phyloP scores from a whole-genome alignment of 2,797 vertebrate species.

The Lemur catta region DNA sequence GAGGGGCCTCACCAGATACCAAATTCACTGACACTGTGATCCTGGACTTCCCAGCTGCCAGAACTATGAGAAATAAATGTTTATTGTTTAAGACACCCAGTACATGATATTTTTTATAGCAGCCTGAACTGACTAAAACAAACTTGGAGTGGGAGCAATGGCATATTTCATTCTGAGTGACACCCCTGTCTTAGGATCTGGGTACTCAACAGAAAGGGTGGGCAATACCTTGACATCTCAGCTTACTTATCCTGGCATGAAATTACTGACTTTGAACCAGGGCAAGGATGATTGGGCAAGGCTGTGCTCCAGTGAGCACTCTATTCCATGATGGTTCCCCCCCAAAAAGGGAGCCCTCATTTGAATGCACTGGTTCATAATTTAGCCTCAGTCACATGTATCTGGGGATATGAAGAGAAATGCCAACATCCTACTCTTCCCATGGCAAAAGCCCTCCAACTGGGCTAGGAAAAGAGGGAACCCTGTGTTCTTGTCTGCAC shows the following conservation, averaged over 20 bases:
- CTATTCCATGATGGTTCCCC: not conserved
- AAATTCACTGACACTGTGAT: not conserved
- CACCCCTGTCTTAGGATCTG: not conserved
- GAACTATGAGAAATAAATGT: not conserved
- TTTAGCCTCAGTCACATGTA: not conserved
- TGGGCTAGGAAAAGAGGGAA: not conserved
- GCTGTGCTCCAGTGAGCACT: not conserved
- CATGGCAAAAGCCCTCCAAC: not conserved
- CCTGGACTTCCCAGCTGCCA: not conserved
- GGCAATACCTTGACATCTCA: not conserved
- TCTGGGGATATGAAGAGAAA: not conserved
- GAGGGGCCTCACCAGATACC: not conserved
- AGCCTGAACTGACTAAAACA: not conserved
- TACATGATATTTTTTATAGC: not conserved
- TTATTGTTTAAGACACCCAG: not conserved
- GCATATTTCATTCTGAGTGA: not conserved
- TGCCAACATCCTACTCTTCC: not conserved
- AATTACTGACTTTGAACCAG: no score
- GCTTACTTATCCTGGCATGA: not conserved
- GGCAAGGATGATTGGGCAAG: not conserved
- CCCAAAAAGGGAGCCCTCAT: not conserved
- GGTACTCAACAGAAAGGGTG: not conserved
- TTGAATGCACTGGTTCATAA: not conserved
- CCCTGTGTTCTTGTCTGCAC: not conserved
- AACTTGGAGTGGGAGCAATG: not conserved